These are phyloP conservation scores for Malurus leucopterus DNA, from an alignment of 2,797 vertebrate species.

Conservation along the genomic window DNA sequence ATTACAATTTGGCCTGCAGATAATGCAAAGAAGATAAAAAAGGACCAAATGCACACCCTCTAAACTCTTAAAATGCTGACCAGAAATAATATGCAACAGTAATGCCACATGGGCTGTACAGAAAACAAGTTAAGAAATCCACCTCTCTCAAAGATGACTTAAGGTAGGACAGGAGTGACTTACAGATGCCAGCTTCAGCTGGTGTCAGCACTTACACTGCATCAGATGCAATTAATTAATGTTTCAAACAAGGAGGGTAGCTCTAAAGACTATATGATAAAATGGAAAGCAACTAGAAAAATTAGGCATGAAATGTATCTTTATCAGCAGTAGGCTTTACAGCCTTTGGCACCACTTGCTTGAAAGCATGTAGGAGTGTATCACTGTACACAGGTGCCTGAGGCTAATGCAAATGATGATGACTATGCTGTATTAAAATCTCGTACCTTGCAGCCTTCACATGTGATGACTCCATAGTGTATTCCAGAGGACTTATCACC, in stretches of 20 bases:
- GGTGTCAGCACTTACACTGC: neutral
- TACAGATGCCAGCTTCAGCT: neutral
- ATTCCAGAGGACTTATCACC: conserved; percentile 99
- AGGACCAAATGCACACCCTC: neutral
- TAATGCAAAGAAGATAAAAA: neutral
- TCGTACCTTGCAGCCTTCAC: conserved; percentile 97
- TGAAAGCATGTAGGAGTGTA: neutral
- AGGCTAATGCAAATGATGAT: conserved; percentile 3
- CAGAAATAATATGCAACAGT: neutral
- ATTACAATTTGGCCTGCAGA: neutral
- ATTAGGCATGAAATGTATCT: neutral
- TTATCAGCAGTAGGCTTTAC: neutral
- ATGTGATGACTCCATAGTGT: conserved; percentile 98
- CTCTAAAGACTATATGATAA: conserved; percentile 3
- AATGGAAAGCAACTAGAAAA: conserved; percentile 3
- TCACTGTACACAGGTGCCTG: neutral
- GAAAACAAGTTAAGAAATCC: neutral
- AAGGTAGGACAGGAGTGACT: neutral
- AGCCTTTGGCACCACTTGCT: neutral
- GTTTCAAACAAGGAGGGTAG: conserved; percentile 1
- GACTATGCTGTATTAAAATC: neutral
- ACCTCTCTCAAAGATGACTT: neutral
- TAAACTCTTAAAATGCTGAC: neutral
- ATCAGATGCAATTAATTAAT: neutral
- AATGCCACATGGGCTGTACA: neutral